Conservation (phyloP, 1,140 invertebrate genomes). For the Neodiprion fabricii region DNA sequence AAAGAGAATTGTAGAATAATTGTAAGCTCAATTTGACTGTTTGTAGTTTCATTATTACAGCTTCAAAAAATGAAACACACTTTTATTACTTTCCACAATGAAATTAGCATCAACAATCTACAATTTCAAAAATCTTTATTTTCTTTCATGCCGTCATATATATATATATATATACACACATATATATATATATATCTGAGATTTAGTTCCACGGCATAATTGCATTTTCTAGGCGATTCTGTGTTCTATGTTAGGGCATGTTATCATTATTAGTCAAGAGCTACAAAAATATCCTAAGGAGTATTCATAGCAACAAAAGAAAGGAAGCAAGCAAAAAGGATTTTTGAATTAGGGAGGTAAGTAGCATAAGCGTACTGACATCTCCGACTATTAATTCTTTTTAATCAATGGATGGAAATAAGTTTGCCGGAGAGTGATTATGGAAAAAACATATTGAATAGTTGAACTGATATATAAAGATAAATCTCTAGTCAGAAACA, state of each 20-base stretch:
- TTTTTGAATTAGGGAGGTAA: slow-evolving; percentile 1
- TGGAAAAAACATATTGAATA: too few relatives aligned
- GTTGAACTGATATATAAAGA: background rate
- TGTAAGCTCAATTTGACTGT: too few relatives aligned
- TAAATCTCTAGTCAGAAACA: background rate
- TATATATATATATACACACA: too few relatives aligned
- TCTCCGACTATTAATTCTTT: slow-evolving; percentile 10
- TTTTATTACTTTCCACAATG: background rate
- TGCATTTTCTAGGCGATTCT: background rate
- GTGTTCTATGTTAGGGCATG: background rate
- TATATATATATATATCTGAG: background rate
- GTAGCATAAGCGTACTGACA: slow-evolving; percentile 15
- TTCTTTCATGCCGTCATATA: too few relatives aligned
- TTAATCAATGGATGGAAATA: too few relatives aligned
- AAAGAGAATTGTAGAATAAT: background rate
- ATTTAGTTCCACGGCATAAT: background rate
- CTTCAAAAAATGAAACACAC: background rate
- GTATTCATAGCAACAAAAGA: slow-evolving; percentile 10
- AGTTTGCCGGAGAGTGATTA: too few relatives aligned
- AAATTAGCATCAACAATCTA: background rate
- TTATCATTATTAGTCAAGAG: background rate
- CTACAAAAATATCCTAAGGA: background rate
- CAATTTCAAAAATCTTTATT: too few relatives aligned
- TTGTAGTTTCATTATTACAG: too few relatives aligned
- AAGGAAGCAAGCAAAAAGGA: slow-evolving; percentile 15